These are phyloP conservation scores for Strix aluco DNA, from an alignment of 2,113 vertebrate genomes.

Conservation along the genomic window DNA sequence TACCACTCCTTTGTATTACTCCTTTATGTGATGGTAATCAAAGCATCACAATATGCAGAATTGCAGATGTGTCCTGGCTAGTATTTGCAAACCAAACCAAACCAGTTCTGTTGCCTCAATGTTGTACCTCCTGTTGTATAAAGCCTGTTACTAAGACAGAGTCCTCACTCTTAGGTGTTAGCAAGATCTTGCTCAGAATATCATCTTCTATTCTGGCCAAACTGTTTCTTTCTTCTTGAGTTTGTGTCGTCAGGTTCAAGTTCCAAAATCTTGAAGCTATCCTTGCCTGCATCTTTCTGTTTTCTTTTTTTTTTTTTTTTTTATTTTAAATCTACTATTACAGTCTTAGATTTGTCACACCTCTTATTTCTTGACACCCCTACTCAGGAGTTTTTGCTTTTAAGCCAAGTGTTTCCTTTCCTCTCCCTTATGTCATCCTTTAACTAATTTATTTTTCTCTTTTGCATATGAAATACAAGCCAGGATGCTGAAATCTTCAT, in stretches of 20 bases:
- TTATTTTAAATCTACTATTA: background rate
- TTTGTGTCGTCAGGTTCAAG: background rate
- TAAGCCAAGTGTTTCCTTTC: background rate
- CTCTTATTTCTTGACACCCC: background rate
- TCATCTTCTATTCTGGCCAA: background rate
- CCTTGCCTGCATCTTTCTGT: background rate
- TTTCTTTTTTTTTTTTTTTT: background rate
- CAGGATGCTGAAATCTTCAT: background rate
- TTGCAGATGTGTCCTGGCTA: background rate
- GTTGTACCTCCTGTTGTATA: background rate
- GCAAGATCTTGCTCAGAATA: background rate
- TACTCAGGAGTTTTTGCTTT: background rate
- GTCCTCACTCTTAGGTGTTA: background rate
- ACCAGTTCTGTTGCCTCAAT: background rate
- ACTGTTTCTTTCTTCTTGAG: background rate
- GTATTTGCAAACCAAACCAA: background rate
- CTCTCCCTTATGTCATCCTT: background rate
- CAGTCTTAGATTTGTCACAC: background rate
- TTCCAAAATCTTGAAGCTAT: background rate
- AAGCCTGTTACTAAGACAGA: background rate
- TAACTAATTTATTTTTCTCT: background rate
- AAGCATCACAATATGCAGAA: background rate
- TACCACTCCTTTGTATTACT: background rate
- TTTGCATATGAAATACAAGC: background rate
- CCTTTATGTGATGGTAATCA: background rate